Evolutionary conservation across 2,113 vertebrate genomes (phyloP), one percentile per base, ranked within the genome.

Genomic region (Ceyx margarethae): DNA sequence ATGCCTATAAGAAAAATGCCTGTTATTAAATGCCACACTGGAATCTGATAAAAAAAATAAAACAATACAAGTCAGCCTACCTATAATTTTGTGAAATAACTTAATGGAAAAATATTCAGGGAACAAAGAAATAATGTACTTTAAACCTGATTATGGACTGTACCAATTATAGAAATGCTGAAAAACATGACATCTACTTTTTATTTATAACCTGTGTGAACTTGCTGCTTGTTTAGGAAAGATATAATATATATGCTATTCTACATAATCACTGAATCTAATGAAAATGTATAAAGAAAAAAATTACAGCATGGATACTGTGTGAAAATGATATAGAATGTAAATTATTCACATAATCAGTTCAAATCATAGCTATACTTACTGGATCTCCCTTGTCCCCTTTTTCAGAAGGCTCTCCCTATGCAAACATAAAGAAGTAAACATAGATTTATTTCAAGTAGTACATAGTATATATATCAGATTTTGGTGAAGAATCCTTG

Each of bases 311-410:
- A 26, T 13, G n/a, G 73, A 85, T 15, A 53, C 5, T 15, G 6
- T 37, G 22, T 4, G 31, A 69, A 51, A 68, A 69, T 42, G 5
- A 68, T 10, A 87, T n/a, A 6, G 60, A 57, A n/a, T 2, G 6
- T 16, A n/a, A 18, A 35, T 46, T 73, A 50, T 29, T 72, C 54
- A 68, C 33, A 76, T 62, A 6, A 23, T 5, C 8, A 45, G 18
- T 19, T 68, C 45, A 81, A 72, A 67, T 13, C 18, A 43, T 5
- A 50, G 29, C 26, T 62, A 61, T 73, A 97, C 96, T 98, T 97
- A 99, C 99, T 97, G 94, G 92, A 54, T 98, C 98, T 94, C 99
- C 99, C 79, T 98, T 99, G 91, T 98, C 98, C 82, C 98, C 98
- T 85, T 98, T 99, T 72, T 82, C 91, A 90, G 97, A 94, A 92